phyloP scores from a whole-genome alignment of 2,113 vertebrate species.

The Festucalex cinctus region DNA sequence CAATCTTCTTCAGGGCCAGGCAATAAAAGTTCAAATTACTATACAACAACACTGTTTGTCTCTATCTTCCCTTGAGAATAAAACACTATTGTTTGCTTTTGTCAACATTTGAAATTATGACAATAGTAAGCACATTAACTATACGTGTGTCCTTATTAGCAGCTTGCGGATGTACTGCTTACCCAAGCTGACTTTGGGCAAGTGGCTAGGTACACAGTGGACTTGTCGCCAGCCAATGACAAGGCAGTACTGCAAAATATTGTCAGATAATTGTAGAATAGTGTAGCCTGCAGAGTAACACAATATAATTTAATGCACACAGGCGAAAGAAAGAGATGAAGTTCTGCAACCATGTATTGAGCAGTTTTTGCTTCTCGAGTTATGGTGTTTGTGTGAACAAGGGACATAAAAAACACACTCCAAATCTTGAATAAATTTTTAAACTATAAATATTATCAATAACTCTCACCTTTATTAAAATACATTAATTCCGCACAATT shows the following conservation, averaged over 20 bases:
- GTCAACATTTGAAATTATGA: constrained; percentile 23
- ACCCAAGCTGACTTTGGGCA: no score
- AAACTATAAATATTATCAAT: neutral
- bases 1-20: constrained; percentile 26
- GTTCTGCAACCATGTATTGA: neutral
- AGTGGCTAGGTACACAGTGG: no score
- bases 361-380: neutral
- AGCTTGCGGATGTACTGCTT: no score
- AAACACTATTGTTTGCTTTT: constrained; percentile 10
- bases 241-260: neutral
- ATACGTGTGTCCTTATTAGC: neutral
- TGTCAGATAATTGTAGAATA: constrained; percentile 32
- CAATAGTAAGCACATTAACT: constrained; percentile 4
- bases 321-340: neutral
- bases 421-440: neutral
- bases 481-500: neutral
- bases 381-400: neutral
- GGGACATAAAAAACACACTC: neutral
- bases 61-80: constrained; percentile 9
- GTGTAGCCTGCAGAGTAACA: constrained; percentile 7
- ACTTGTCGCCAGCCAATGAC: no score
- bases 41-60: constrained; percentile 15
- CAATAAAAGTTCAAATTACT: constrained; percentile 31
- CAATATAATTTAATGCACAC: neutral
- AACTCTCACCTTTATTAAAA: neutral